Base-by-base conservation (phyloP, 2,113 vertebrate genomes). In the Tragelaphus strepsiceros region DNA sequence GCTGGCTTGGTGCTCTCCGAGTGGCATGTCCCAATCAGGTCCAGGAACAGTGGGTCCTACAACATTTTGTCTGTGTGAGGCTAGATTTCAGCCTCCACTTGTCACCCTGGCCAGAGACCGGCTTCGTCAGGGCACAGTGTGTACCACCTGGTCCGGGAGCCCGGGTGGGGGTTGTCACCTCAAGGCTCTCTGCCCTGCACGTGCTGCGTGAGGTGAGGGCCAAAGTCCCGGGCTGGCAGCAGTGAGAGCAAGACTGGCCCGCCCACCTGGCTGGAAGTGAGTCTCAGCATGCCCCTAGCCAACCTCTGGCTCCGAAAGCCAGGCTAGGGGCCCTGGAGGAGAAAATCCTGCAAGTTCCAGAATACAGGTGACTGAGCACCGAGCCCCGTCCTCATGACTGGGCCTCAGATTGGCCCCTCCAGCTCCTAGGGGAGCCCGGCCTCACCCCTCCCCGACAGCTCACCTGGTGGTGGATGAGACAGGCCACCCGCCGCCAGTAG, bases 11-110 rank as follows among this genome's bases (percentile, higher is more conserved):
- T 97, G 88, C 89, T 98, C 90, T 99, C 99, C 19, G 99, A 99
- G 97, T 99, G 99, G 98, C 99, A 99, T 88, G 99, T 99, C 89
- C 99, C 99, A 83, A 99, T 98, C 97, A 99, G 96, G 95, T 99
- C 99, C 97, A 99, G 97, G 96, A 99, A 99, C 62, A 99, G 28
- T 2, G 99, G 99, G 4, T 99, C 99, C 99, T 99, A 86, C 6
- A 46, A 87, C 89, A 98, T 95, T 46, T n/a, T 89, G 59, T 88
- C n/a, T 59, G 2, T 12, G 19, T 51, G n/a, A 71, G 64, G 74
- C 71, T 19, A 22, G 35, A 59, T 46, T 35, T 46, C 28, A 83
- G 83, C 8, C 61, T 32, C 46, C 3, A 6, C 6, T 21, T 7
- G 4, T 53, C 12, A n/a, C 51, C 12, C 12, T 26, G 59, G 30